A percentile compares a stretch with the other conserved stretches of the same genome.
phyloP scores from a whole-genome alignment of 2,888 invertebrate species.

The Cancer borealis region DNA sequence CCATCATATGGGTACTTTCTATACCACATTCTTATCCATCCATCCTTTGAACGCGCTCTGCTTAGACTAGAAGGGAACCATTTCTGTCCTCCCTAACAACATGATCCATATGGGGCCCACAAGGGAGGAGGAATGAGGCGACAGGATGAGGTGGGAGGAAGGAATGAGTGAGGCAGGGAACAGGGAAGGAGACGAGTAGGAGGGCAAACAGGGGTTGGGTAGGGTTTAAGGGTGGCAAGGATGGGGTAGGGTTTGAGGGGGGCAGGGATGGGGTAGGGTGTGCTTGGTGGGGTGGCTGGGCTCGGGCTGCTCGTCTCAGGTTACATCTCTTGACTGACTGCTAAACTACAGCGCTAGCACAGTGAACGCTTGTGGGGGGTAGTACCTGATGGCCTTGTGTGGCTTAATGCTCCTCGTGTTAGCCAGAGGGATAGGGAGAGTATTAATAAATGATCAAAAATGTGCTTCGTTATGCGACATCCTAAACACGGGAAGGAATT shows the following conservation, averaged over 20 bases:
- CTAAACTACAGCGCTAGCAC: background rate
- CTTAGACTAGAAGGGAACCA: background rate
- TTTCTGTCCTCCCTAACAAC: conserved; percentile 9
- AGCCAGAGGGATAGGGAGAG: background rate
- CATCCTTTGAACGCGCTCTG: background rate
- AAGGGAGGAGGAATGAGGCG: background rate
- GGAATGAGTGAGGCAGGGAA: background rate
- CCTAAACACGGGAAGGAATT: background rate
- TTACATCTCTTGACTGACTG: conserved; percentile 38
- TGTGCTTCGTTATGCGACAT: background rate
- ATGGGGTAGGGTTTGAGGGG: background rate
- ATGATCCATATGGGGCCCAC: conserved; percentile 31
- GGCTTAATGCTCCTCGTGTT: background rate
- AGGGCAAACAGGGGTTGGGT: background rate
- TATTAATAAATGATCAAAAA: background rate
- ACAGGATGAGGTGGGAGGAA: background rate
- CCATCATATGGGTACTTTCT: background rate
- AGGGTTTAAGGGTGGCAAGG: background rate
- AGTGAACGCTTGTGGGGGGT: background rate
- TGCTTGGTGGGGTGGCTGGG: background rate
- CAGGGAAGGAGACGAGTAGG: background rate
- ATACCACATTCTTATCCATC: background rate
- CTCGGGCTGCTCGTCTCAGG: background rate
- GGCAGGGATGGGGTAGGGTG: background rate
- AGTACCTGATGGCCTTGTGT: background rate